Evolutionary conservation across 2,113 vertebrate genomes (phyloP).

Genomic region (Malurus alboscapulatus): DNA sequence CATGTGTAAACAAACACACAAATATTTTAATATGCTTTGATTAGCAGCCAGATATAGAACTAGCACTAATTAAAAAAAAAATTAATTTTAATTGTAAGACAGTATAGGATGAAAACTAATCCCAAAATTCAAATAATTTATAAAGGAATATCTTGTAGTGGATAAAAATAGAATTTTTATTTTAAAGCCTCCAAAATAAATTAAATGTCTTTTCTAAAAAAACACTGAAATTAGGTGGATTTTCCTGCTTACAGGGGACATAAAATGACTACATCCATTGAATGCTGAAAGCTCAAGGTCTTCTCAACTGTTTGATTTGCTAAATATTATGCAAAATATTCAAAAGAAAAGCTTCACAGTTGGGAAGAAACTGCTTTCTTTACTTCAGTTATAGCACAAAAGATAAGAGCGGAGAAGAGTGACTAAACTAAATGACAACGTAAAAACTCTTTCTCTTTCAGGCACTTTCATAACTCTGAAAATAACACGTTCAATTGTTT

Average conservation of each 20-base stretch:
- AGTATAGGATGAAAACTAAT: background rate
- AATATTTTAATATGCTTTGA: background rate
- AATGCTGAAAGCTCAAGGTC: background rate
- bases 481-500: background rate
- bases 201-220: background rate
- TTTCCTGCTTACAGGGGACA: background rate
- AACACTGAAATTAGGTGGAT: background rate
- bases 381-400: background rate
- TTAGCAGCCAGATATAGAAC: slow-evolving; percentile 27
- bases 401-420: background rate
- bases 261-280: background rate
- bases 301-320: background rate
- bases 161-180: background rate
- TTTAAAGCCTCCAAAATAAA: slow-evolving; percentile 45
- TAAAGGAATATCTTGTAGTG: background rate
- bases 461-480: slow-evolving; percentile 22
- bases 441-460: slow-evolving; percentile 39
- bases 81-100: background rate
- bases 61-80: slow-evolving; percentile 8
- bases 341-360: background rate
- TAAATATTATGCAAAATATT: background rate
- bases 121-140: slow-evolving; percentile 22
- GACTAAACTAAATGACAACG: background rate
- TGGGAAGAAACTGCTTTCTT: background rate
- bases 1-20: background rate